These are phyloP conservation scores for Drosophila nannoptera DNA, from an alignment of 1,140 invertebrate genomes.

Conservation along the genomic window DNA sequence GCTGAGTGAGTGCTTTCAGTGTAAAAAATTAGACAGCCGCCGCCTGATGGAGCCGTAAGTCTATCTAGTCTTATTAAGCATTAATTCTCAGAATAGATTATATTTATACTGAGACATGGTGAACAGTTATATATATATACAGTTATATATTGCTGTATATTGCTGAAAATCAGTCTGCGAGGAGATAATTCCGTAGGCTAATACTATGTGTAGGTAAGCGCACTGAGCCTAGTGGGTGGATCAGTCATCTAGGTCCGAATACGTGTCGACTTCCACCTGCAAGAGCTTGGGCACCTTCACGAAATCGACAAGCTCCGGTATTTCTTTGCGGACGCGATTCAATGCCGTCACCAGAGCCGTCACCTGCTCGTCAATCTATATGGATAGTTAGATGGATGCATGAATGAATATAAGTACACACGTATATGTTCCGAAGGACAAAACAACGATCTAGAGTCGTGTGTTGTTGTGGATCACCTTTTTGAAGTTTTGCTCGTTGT, in stretches of 20 bases:
- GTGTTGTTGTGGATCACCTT: background rate
- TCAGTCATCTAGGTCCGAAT: conserved; percentile 2
- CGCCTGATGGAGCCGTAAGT: conserved; percentile 8
- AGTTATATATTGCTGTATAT: background rate
- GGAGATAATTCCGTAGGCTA: background rate
- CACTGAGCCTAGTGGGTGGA: background rate
- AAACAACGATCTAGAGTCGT: no score
- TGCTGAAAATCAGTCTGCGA: no score
- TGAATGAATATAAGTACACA: background rate
- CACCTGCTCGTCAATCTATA: background rate
- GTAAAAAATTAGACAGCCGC: background rate
- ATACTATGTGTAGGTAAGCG: background rate
- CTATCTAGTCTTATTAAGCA: background rate
- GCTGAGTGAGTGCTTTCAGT: background rate
- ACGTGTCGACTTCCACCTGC: background rate
- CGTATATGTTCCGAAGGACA: no score
- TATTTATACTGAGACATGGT: no score
- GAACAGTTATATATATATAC: background rate
- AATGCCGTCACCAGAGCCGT: background rate
- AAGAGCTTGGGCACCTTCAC: background rate
- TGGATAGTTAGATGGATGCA: no score
- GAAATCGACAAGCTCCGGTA: background rate
- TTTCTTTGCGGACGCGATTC: background rate
- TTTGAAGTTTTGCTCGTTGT: background rate
- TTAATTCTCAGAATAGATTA: background rate